Percentiles rank a stretch among this genome's conserved stretches.
phyloP scores from a whole-genome alignment of 2,113 vertebrate genomes.

The Lepus americanus region DNA sequence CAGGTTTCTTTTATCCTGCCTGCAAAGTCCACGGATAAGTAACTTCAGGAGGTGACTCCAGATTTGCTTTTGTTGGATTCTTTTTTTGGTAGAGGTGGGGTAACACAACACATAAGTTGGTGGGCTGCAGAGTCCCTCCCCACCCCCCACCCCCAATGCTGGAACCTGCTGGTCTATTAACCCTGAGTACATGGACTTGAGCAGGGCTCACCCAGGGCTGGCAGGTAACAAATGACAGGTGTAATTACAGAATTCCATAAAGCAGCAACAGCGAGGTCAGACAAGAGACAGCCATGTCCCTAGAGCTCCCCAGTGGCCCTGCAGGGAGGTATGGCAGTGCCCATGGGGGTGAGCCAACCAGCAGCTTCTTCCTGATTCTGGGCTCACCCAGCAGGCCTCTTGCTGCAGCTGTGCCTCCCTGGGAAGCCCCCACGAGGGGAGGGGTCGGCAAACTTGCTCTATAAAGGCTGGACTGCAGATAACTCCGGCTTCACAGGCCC shows the following conservation, averaged over 20 bases:
- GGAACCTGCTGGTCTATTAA: neutral
- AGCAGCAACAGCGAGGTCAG: neutral
- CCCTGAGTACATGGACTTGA: too few species aligned
- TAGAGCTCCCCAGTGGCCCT: neutral
- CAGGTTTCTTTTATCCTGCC: neutral
- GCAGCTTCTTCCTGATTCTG: neutral
- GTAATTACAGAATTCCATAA: neutral
- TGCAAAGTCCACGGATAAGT: neutral
- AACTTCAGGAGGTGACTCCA: neutral
- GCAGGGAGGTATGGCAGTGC: too few species aligned
- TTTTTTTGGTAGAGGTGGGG: neutral
- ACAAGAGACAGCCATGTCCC: neutral
- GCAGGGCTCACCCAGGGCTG: neutral
- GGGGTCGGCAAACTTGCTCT: neutral
- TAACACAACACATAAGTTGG: accelerated
- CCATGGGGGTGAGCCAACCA: neutral
- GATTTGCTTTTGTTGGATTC: neutral
- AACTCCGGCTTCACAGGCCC: neutral
- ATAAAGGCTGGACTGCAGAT: neutral
- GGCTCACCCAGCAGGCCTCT: neutral
- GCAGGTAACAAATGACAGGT: neutral
- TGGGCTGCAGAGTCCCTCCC: too few species aligned
- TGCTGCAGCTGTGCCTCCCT: neutral
- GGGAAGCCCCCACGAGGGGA: neutral
- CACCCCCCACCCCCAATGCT: neutral